Percentiles rank a stretch among this genome's conserved stretches.
phyloP scores from a whole-genome alignment of 2,888 invertebrate species.

The Parnassius glacialis region DNA sequence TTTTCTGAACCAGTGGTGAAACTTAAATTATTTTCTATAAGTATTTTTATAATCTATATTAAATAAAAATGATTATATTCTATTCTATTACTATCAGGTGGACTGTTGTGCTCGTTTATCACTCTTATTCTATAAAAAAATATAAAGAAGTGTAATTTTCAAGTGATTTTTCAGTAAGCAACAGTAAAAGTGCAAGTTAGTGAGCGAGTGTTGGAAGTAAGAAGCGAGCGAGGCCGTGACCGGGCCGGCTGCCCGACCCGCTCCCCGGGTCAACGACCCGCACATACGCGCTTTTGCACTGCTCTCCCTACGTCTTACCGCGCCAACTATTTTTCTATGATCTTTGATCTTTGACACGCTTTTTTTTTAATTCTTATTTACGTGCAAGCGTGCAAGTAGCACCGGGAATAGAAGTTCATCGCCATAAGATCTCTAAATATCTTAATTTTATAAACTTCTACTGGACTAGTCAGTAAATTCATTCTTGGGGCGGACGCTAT shows the following conservation, averaged over 20 bases:
- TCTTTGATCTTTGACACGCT: slow-evolving; percentile 8
- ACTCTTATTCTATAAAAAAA: slow-evolving; percentile 35
- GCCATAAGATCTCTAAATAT: no score
- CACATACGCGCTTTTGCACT: slow-evolving; percentile 11
- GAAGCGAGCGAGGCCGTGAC: slow-evolving; percentile 22
- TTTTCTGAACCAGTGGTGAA: no score
- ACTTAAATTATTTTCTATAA: no score
- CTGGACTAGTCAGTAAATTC: no score
- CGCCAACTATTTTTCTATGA: slow-evolving; percentile 18
- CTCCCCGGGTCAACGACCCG: slow-evolving; percentile 18
- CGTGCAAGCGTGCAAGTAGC: no score
- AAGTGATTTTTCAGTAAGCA: slow-evolving; percentile 3
- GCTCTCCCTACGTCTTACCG: slow-evolving; percentile 5
- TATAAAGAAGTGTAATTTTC: slow-evolving; percentile 35
- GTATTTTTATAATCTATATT: not conserved
- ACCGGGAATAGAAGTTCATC: no score
- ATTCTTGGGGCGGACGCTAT: no score
- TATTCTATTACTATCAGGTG: no score
- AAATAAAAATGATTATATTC: not conserved
- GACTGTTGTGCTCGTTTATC: no score
- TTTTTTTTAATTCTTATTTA: no score
- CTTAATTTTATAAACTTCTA: no score
- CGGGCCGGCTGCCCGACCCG: slow-evolving; percentile 10
- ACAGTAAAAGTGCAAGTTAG: slow-evolving; percentile 25
- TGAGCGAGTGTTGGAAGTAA: slow-evolving; percentile 4